A percentile compares a stretch with the other conserved stretches of the same genome.
Evolutionary conservation across 2,888 invertebrate species (phyloP).

Genomic region (Carterocephalus palaemon): DNA sequence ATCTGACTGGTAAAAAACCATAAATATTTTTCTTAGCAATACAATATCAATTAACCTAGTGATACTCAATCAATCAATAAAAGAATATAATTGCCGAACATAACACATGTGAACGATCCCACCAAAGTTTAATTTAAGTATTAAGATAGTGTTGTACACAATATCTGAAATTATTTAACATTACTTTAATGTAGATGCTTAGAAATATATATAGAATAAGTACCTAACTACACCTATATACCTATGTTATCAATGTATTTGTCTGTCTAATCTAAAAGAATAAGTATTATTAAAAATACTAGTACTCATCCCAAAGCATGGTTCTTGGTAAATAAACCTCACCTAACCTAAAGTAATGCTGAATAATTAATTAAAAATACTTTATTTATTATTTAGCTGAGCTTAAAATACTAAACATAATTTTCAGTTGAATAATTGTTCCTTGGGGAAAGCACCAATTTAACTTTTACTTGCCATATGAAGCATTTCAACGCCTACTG

Average conservation of each 20-base stretch:
- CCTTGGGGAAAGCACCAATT: too few relatives aligned
- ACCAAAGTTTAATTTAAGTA: conserved; percentile 76
- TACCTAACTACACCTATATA: too few relatives aligned
- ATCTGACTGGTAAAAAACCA: too few relatives aligned
- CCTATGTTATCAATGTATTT: conserved; percentile 6
- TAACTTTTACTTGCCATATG: not conserved
- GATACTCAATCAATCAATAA: too few relatives aligned
- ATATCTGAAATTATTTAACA: conserved; percentile 25
- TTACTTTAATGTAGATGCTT: conserved; percentile 14
- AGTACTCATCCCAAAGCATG: conserved; percentile 1
- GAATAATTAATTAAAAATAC: not conserved
- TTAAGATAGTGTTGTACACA: conserved; percentile 49
- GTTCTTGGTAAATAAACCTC: not conserved
- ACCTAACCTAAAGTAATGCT: not conserved
- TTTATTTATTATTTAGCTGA: too few relatives aligned
- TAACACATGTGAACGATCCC: conserved; percentile 51
- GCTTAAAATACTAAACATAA: too few relatives aligned
- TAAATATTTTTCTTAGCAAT: too few relatives aligned
- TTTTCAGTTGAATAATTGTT: too few relatives aligned
- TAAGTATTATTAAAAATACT: conserved; percentile 3
- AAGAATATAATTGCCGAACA: conserved; percentile 15
- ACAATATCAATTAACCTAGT: too few relatives aligned
- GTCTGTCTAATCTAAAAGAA: conserved; percentile 5
- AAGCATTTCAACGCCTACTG: not conserved
- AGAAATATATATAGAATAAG: conserved; percentile 22